Evolutionary conservation across 2,797 vertebrate species (phyloP).

Genomic region (Myotis myotis): DNA sequence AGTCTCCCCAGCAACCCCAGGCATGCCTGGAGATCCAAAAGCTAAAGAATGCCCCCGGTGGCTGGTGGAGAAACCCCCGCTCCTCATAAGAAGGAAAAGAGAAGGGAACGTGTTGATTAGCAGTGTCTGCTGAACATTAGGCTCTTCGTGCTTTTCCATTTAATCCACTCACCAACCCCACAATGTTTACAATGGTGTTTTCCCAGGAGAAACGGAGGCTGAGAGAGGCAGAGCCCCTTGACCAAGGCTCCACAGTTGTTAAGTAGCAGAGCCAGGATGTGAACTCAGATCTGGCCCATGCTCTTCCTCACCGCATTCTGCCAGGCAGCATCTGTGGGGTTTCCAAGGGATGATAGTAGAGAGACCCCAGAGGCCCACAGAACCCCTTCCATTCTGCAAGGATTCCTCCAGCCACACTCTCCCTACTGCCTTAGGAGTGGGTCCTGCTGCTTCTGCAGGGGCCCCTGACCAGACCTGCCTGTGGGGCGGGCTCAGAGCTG

Average conservation of each 20-base stretch:
- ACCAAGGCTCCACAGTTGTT: not conserved
- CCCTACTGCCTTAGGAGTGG: not conserved
- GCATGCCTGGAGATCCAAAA: not conserved
- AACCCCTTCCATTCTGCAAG: not conserved
- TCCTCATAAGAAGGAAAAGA: not conserved
- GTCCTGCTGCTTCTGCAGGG: not conserved
- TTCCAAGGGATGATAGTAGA: not conserved
- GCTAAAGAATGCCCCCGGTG: not conserved
- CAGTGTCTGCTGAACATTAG: not conserved
- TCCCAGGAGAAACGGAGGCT: not conserved
- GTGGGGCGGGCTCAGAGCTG: fast-evolving
- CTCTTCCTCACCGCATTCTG: not conserved
- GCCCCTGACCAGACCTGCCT: not conserved
- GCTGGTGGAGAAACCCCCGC: not conserved
- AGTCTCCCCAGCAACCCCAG: too few species aligned
- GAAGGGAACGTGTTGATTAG: not conserved
- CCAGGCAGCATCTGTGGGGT: not conserved
- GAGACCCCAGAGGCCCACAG: not conserved
- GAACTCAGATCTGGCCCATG: not conserved
- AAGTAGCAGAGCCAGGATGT: not conserved
- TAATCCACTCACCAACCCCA: not conserved
- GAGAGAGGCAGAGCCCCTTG: not conserved
- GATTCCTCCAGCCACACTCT: not conserved
- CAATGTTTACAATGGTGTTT: not conserved
- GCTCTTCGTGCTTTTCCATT: not conserved